Evolutionary conservation across 53 echinoderm and acorn worm species (phyloP), one percentile per base, ranked within the genome.

Genomic region (Apostichopus leukothele): DNA sequence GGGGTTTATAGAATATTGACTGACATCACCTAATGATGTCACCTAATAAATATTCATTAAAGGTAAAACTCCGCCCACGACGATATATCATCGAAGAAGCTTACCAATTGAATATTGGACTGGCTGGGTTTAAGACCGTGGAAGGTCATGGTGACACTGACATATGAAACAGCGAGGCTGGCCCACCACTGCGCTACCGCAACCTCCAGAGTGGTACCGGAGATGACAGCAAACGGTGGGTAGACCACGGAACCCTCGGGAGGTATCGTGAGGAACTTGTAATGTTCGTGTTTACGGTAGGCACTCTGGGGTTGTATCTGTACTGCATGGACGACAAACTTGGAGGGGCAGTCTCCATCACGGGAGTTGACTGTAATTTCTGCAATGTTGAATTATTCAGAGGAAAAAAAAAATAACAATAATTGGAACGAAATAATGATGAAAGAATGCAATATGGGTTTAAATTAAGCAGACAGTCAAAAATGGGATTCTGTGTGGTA

Each of bases 111-210:
- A 57, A 98, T 80, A 55, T 90, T 90, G 60, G 92, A 91, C 83
- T 92, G 91, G 60, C 76, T 96, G 63, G 96, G 96, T 51, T 91
- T 88, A 57, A 98, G 76, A 1, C 99, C 94, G 79, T 98, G 99
- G 90, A 98, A 98, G 59, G 91, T 83, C 83, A 98, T 87, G 53
- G 84, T 91, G 88, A 93, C 94, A 71, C 91, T 94, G 79, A 98
- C 90, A 74, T 88, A 90, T 1, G 94, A 92, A 74, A 51, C 52
- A 12, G 79, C 51, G 16, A 79, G 79, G 76, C 94, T 96, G 52
- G 99, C 96, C 99, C 99, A 96, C 95, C 99, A 98, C 90, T 98
- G 96, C 26, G 94, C 99, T 5, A 98, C 90, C 19, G 92, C 91
- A 59, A 98, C 89, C 83, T 98, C 96, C 76, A 96, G 71, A 67